A percentile compares a stretch with the other conserved stretches of the same genome.
These are phyloP conservation scores for Asteroscopus sphinx DNA, from an alignment of 2,888 invertebrate genomes.

Conservation along the genomic window DNA sequence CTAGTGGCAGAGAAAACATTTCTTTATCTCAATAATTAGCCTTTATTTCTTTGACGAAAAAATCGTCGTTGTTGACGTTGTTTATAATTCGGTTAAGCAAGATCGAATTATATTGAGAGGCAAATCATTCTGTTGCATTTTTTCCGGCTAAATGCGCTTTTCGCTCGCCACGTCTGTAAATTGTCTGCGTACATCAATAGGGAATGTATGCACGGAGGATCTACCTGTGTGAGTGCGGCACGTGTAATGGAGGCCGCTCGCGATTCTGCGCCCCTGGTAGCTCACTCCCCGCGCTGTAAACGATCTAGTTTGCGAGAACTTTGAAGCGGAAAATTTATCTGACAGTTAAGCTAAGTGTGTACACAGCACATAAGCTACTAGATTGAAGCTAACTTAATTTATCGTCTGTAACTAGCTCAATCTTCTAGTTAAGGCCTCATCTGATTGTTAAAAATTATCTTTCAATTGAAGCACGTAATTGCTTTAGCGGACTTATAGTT, in stretches of 20 bases:
- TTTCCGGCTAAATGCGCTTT: constrained; percentile 81
- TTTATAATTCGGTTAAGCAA: constrained; percentile 5
- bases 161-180: constrained; percentile 79
- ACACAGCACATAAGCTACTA: constrained; percentile 52
- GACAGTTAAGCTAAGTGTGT: constrained; percentile 72
- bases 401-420: constrained; percentile 13
- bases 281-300: constrained; percentile 76
- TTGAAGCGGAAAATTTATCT: constrained; percentile 80
- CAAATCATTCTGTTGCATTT: constrained; percentile 77
- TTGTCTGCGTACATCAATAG: constrained; percentile 63
- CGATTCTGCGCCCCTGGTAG: constrained; percentile 73
- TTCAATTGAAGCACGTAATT: constrained; percentile 14
- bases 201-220: constrained; percentile 58
- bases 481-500: constrained; percentile 12
- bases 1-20: constrained; percentile 61
- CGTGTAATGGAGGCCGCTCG: constrained; percentile 73
- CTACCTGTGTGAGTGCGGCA: constrained; percentile 75
- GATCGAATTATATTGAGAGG: constrained; percentile 29
- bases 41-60: constrained; percentile 39
- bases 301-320: constrained; percentile 80
- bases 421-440: neutral
- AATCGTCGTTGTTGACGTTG: neutral
- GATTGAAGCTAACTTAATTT: constrained; percentile 31
- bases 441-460: constrained; percentile 3
- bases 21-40: constrained; percentile 62